Evolutionary conservation across 2,888 invertebrate genomes (phyloP).

Genomic region (Caenorhabditis drosophilae): DNA sequence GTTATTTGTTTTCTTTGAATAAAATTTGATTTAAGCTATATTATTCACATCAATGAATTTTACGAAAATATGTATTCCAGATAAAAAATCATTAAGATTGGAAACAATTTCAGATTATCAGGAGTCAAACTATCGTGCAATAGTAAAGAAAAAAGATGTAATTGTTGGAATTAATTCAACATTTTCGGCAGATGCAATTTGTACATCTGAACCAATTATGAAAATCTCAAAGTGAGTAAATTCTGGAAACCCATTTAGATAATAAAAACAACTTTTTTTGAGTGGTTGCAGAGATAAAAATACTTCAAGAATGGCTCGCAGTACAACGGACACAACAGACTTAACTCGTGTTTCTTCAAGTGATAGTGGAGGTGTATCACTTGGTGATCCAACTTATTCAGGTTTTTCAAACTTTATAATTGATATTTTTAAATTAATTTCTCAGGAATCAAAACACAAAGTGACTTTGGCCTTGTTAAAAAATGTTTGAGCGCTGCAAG

Average conservation of each 20-base stretch:
- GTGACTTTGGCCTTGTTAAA: too few relatives aligned
- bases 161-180: constrained; percentile 52
- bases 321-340: constrained; percentile 33
- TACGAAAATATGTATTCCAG: neutral
- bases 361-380: constrained; percentile 45
- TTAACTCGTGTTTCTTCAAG: constrained; percentile 38
- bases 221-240: constrained; percentile 20
- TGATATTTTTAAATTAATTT: too few relatives aligned
- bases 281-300: constrained; percentile 18
- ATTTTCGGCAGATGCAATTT: constrained; percentile 44
- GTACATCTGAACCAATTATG: constrained; percentile 36
- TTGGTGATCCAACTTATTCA: constrained; percentile 20
- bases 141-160: constrained; percentile 36
- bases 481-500: constrained; percentile 6
- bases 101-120: constrained; percentile 26
- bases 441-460: too few relatives aligned
- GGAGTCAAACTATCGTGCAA: constrained; percentile 29
- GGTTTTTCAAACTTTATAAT: neutral
- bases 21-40: constrained; percentile 12
- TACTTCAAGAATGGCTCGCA: constrained; percentile 25
- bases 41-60: constrained; percentile 1
- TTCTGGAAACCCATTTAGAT: neutral
- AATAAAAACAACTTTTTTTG: neutral
- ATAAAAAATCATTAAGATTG: neutral
- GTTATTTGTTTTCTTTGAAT: constrained; percentile 25